These are phyloP conservation scores for Eptesicus fuscus DNA, from an alignment of 2,113 vertebrate species.

Conservation along the genomic window DNA sequence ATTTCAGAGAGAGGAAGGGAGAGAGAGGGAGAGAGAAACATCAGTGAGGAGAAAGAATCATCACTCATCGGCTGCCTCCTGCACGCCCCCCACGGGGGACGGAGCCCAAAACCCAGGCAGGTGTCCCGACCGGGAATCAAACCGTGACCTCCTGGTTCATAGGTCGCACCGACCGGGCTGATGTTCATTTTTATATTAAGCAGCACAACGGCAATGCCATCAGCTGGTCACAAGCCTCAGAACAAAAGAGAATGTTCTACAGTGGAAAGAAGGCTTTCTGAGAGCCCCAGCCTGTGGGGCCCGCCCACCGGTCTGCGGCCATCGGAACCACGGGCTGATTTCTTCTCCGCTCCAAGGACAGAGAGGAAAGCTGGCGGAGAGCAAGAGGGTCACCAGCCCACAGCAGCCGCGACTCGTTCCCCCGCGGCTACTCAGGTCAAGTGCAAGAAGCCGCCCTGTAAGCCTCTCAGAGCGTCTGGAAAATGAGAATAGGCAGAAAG, in stretches of 20 bases:
- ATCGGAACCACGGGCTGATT: neutral
- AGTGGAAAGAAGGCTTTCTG: neutral
- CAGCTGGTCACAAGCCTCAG: neutral
- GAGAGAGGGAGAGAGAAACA: no score
- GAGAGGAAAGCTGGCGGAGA: conserved; percentile 1
- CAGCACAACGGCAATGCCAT: neutral
- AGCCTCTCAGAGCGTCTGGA: conserved; percentile 14
- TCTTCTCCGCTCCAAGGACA: neutral
- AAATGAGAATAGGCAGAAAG: conserved; percentile 52
- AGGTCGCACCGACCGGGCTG: neutral
- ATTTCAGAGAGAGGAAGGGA: no score
- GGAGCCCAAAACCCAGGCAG: no score
- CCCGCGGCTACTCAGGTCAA: conserved; percentile 36
- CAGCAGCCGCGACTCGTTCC: neutral
- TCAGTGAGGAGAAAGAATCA: no score
- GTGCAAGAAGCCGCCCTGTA: neutral
- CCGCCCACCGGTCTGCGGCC: neutral
- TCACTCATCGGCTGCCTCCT: no score
- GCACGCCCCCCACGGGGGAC: no score
- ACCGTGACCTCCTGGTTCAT: no score
- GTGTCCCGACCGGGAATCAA: no score
- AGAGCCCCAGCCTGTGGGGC: neutral
- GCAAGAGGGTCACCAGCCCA: neutral
- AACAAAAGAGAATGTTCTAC: neutral
- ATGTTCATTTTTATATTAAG: neutral